Conservation (phyloP, 2,888 invertebrate genomes). For the Galeopsomyia nigrocyanea region DNA sequence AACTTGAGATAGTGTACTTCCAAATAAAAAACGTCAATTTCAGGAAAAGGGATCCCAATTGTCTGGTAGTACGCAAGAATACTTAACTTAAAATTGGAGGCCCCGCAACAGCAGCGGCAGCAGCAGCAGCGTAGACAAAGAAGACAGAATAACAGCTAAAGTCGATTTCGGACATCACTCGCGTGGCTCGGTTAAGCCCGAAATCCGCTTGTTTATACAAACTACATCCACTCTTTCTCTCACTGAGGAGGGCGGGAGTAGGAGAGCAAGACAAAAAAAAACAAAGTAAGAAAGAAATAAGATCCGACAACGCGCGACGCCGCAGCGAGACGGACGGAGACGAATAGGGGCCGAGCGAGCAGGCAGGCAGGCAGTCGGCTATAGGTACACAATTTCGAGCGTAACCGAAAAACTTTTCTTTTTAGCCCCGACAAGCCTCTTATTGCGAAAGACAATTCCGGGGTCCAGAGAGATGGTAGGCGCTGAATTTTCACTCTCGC, state of each 20-base stretch:
- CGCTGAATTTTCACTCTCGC: constrained; percentile 32
- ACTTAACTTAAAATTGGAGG: too few relatives aligned
- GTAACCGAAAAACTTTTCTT: constrained; percentile 64
- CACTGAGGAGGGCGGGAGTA: not conserved
- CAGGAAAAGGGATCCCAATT: too few relatives aligned
- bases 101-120: too few relatives aligned
- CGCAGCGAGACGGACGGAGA: constrained; percentile 26
- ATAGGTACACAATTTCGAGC: constrained; percentile 60
- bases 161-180: constrained; percentile 17
- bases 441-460: constrained; percentile 64
- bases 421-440: constrained; percentile 64
- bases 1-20: too few relatives aligned
- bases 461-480: constrained; percentile 40
- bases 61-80: too few relatives aligned
- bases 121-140: constrained; percentile 14
- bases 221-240: constrained; percentile 52
- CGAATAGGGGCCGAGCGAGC: constrained; percentile 18
- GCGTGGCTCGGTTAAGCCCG: constrained; percentile 58
- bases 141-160: constrained; percentile 6
- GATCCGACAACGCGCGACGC: not conserved
- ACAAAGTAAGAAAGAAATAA: constrained; percentile 8
- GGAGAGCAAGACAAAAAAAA: constrained; percentile 6
- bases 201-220: constrained; percentile 66
- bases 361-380: constrained; percentile 47
- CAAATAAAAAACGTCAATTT: too few relatives aligned